Percentiles rank a stretch among this genome's conserved stretches.
These are phyloP conservation scores for Chionodraco myersi DNA, from an alignment of 2,113 vertebrate genomes.

Conservation along the genomic window DNA sequence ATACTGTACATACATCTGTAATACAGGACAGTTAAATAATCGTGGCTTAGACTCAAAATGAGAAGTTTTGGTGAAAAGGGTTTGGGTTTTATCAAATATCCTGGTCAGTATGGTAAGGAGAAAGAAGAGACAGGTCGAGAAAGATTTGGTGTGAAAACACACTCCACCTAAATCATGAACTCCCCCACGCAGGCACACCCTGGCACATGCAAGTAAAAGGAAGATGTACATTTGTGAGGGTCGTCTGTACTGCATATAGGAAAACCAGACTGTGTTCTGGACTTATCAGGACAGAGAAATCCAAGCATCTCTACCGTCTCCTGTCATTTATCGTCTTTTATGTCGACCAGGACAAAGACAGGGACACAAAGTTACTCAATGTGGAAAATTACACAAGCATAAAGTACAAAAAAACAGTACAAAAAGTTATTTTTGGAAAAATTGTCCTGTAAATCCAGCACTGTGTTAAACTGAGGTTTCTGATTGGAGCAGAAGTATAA, in stretches of 20 bases:
- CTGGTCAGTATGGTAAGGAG: slow-evolving; percentile 32
- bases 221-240: slow-evolving; percentile 33
- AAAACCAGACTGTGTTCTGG: slow-evolving; percentile 58
- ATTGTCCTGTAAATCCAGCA: slow-evolving; percentile 32
- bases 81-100: slow-evolving; percentile 51
- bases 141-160: slow-evolving; percentile 17
- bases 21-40: slow-evolving; percentile 60
- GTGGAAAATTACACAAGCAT: slow-evolving; percentile 49
- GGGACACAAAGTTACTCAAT: slow-evolving; percentile 36
- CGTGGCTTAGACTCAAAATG: slow-evolving; percentile 37
- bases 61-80: slow-evolving; percentile 43
- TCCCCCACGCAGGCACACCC: slow-evolving; percentile 49
- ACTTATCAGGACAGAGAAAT: slow-evolving; percentile 55
- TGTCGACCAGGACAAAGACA: slow-evolving; percentile 41
- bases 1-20: slow-evolving; percentile 79
- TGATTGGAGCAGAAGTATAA: slow-evolving; percentile 93
- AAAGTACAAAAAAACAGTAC: slow-evolving; percentile 69
- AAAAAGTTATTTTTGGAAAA: slow-evolving; percentile 56
- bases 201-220: slow-evolving; percentile 59
- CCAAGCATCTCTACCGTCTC: slow-evolving; percentile 36
- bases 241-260: slow-evolving; percentile 76
- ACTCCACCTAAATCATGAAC: slow-evolving; percentile 7
- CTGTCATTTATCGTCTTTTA: slow-evolving; percentile 21
- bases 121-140: slow-evolving; percentile 39
- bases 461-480: slow-evolving; percentile 79